phyloP scores from a whole-genome alignment of 2,888 invertebrate species.

The Hoplodrina blanda region DNA sequence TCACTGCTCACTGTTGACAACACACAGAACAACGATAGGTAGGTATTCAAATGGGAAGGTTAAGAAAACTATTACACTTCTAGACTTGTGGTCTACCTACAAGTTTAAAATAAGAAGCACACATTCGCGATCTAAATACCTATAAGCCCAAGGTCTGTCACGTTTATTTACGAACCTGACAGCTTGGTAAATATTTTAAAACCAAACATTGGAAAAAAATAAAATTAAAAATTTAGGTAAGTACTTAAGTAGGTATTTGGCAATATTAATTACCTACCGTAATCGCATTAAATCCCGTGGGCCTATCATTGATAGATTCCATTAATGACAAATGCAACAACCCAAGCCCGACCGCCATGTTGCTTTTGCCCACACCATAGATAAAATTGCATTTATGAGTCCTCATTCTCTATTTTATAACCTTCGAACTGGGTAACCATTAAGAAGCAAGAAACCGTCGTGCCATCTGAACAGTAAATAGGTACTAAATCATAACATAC shows the following conservation, averaged over 20 bases:
- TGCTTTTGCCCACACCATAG: slow-evolving; percentile 38
- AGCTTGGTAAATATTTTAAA: slow-evolving; percentile 7
- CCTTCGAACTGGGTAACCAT: slow-evolving; percentile 33
- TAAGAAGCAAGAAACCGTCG: slow-evolving; percentile 17
- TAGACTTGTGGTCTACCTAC: not conserved
- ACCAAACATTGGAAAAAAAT: not conserved
- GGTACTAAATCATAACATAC: slow-evolving; percentile 8
- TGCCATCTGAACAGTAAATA: slow-evolving; percentile 38
- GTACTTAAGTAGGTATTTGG: not conserved
- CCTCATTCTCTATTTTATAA: slow-evolving; percentile 31
- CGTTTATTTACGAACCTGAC: not conserved
- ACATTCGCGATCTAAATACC: slow-evolving; percentile 7
- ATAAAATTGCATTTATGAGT: slow-evolving; percentile 20
- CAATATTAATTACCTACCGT: not conserved
- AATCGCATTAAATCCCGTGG: not conserved
- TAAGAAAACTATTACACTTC: not conserved
- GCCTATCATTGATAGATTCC: slow-evolving; percentile 1
- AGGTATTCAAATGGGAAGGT: not conserved
- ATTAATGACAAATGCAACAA: not conserved
- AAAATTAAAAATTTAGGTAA: too few relatives aligned
- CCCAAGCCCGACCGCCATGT: slow-evolving; percentile 13
- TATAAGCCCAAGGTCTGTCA: slow-evolving; percentile 8
- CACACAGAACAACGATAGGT: not conserved
- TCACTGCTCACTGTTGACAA: not conserved
- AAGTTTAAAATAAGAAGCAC: slow-evolving; percentile 11